Base-by-base conservation (phyloP, 2,797 vertebrate genomes). In the Channa striata region DNA sequence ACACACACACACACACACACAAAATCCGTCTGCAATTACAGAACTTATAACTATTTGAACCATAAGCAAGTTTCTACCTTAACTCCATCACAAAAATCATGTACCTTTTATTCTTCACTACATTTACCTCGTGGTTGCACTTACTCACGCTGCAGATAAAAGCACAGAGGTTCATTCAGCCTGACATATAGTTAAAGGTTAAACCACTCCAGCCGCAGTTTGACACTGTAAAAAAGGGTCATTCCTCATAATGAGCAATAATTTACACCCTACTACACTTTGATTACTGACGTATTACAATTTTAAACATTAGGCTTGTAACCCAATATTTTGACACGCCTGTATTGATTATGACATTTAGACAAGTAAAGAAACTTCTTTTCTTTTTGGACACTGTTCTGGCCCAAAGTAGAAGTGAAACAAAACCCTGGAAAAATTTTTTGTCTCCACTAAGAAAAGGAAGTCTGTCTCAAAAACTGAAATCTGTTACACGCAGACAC, bases 351-450 rank as follows among this genome's bases (percentile, higher is more conserved):
- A 42, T 42, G 23, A 16, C 43, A 54, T 47, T 47, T 8, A 13
- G 12, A 16, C 5, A 16, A 37, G 40, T 8, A 46, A 30, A 30
- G 2, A 30, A 4, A 30, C 25, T n/a, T n/a, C n/a, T n/a, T 65
- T 43, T 49, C 11, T 57, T 52, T 75, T 25, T 30, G 12, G 12
- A 21, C 42, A 23, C 25, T 23, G 21, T 16, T 17, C 34, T 50
- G 46, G 48, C 9, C n/a, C n/a, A n/a, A n/a, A n/a, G n/a, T n/a
- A n/a, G 56, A 56, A 46, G 51, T 34, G n/a, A 59, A 67, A 48
- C 1, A 12, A 72, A 68, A 64, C 21, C 33, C 11, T 19, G 46
- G 20, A 57, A 33, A 54, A 36, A 21, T 16, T 40, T 64, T 64
- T 50, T 56, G 17, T 51, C 48, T 49, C 12, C 36, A 40, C 33